phyloP scores from a whole-genome alignment of 2,113 vertebrate species.

The Egretta garzetta region DNA sequence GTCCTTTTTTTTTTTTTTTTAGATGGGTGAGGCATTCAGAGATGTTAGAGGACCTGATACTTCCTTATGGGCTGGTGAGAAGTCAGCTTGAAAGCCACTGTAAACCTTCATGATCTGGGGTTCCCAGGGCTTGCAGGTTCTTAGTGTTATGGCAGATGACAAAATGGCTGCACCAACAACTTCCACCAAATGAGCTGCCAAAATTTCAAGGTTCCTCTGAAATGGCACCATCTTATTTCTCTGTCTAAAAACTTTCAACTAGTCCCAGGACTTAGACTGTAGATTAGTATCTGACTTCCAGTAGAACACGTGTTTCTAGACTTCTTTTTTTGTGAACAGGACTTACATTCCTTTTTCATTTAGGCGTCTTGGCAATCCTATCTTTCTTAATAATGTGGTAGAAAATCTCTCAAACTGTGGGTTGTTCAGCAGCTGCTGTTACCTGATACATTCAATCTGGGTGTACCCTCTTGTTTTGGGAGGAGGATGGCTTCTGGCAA shows the following conservation, averaged over 20 bases:
- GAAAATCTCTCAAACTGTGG: neutral
- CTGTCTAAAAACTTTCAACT: neutral
- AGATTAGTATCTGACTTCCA: neutral
- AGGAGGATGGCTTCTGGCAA: neutral
- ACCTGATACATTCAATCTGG: neutral
- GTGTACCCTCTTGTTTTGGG: neutral
- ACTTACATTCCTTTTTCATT: neutral
- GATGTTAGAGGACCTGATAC: neutral
- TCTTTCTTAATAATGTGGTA: neutral
- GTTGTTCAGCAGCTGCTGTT: neutral
- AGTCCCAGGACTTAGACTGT: neutral
- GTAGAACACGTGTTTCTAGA: neutral
- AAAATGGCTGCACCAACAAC: neutral
- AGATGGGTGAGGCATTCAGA: neutral
- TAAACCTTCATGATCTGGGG: neutral
- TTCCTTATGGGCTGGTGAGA: neutral
- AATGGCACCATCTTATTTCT: neutral
- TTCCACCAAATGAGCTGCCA: neutral
- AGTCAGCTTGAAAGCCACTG: neutral
- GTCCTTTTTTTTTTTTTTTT: neutral
- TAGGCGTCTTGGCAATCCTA: neutral
- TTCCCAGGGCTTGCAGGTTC: neutral
- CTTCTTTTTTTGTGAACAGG: neutral
- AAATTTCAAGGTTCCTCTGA: neutral
- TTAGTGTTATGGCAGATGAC: neutral